A percentile compares a stretch with the other conserved stretches of the same genome.
Conservation (phyloP, 2,888 invertebrate species). For the Meliscaeva auricollis region DNA sequence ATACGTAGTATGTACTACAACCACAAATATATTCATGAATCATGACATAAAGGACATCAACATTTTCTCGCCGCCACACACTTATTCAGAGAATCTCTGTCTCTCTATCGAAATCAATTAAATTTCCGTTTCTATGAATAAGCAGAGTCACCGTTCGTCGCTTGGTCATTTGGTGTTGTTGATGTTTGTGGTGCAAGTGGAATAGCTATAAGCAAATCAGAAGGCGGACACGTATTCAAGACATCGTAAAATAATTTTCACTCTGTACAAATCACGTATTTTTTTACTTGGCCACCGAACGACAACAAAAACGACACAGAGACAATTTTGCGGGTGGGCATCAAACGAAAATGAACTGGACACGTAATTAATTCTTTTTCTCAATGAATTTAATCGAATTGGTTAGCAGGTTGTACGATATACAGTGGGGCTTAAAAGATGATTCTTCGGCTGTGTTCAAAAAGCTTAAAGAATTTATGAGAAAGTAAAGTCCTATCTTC, state of each 20-base stretch:
- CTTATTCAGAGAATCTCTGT: constrained; percentile 4
- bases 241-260: constrained; percentile 32
- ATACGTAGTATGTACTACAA: too few species aligned
- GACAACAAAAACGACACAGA: too few species aligned
- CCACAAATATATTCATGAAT: too few species aligned
- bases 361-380: too few species aligned
- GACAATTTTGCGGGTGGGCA: background rate
- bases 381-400: too few species aligned
- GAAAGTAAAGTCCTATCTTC: too few species aligned
- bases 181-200: background rate
- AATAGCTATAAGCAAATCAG: background rate
- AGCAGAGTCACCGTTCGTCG: background rate
- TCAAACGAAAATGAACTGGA: background rate
- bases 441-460: too few species aligned
- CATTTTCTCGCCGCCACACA: constrained; percentile 15
- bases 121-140: constrained; percentile 24
- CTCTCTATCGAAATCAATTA: constrained; percentile 13
- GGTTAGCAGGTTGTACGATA: too few species aligned
- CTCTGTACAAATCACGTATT: constrained; percentile 1
- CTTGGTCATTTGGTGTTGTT: background rate
- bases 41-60: constrained; percentile 33
- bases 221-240: constrained; percentile 16
- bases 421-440: too few species aligned
- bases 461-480: too few species aligned
- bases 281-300: background rate